Percentiles rank a stretch among this genome's conserved stretches.
Evolutionary conservation across 2,113 vertebrate genomes (phyloP).

Genomic region (Talpa occidentalis): DNA sequence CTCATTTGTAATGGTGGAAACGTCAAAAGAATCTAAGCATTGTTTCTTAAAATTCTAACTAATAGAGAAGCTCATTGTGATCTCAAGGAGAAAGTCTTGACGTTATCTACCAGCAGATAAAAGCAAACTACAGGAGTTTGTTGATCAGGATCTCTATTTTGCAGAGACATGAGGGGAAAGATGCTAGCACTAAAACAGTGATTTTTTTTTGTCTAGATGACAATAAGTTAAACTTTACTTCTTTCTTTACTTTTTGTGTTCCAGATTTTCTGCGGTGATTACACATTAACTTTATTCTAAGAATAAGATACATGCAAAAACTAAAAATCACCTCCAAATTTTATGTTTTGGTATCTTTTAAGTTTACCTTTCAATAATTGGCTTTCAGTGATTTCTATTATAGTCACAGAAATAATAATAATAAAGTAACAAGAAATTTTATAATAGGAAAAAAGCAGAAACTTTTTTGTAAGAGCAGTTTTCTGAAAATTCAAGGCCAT

Average conservation of each 20-base stretch:
- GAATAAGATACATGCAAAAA: background rate
- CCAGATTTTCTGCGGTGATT: background rate
- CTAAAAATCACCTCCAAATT: background rate
- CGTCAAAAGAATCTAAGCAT: background rate
- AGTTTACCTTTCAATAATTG: background rate
- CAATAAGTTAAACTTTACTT: constrained; percentile 14
- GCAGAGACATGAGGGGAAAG: background rate
- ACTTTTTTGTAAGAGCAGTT: background rate
- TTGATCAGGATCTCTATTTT: background rate
- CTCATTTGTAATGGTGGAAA: background rate
- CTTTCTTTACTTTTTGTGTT: background rate
- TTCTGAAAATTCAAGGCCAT: background rate
- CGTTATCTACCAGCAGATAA: background rate
- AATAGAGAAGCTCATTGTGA: background rate
- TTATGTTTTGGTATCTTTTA: background rate
- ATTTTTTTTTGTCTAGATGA: background rate
- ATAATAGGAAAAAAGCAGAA: background rate
- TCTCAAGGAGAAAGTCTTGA: background rate
- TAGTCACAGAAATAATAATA: background rate
- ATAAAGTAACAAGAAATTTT: constrained; percentile 47
- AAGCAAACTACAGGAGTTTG: background rate
- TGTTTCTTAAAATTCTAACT: background rate
- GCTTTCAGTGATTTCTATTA: background rate
- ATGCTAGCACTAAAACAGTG: background rate
- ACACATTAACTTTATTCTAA: background rate